Conservation (phyloP, 37 sponge, comb jelly and placozoan genomes). For the Spongilla lacustris region DNA sequence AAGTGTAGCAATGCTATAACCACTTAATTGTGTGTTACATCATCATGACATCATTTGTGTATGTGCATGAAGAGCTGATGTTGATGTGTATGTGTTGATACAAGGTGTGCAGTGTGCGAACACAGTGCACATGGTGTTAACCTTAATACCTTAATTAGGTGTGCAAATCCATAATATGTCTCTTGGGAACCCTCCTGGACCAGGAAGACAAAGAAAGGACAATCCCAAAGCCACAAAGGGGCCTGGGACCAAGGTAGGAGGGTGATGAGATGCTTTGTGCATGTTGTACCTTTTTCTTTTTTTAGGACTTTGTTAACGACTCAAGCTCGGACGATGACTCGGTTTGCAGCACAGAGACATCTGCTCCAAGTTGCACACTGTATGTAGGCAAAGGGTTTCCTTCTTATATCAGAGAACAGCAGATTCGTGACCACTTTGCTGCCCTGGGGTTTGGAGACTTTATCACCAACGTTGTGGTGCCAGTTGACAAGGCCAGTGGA, state of each 20-base stretch:
- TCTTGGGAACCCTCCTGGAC: background rate
- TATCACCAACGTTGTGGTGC: constrained; percentile 7
- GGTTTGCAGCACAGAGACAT: background rate
- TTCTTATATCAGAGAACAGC: background rate
- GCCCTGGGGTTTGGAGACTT: background rate
- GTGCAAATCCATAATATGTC: background rate
- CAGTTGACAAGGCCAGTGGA: background rate
- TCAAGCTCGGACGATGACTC: background rate
- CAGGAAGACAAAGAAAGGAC: no score
- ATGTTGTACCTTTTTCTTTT: no score
- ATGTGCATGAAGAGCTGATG: no score
- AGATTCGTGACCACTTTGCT: background rate
- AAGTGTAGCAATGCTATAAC: no score
- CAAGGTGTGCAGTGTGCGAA: background rate
- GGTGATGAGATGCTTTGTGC: no score
- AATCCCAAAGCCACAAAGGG: no score
- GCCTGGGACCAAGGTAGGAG: no score
- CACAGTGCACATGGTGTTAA: constrained; percentile 14
- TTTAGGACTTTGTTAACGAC: no score
- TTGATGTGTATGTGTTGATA: no score
- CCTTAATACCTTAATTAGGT: background rate
- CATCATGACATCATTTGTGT: no score
- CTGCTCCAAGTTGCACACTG: no score
- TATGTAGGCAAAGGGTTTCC: background rate
- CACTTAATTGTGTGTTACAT: no score